phyloP scores from a whole-genome alignment of 2,797 vertebrate genomes.

The Crossoptilon crossoptilon region DNA sequence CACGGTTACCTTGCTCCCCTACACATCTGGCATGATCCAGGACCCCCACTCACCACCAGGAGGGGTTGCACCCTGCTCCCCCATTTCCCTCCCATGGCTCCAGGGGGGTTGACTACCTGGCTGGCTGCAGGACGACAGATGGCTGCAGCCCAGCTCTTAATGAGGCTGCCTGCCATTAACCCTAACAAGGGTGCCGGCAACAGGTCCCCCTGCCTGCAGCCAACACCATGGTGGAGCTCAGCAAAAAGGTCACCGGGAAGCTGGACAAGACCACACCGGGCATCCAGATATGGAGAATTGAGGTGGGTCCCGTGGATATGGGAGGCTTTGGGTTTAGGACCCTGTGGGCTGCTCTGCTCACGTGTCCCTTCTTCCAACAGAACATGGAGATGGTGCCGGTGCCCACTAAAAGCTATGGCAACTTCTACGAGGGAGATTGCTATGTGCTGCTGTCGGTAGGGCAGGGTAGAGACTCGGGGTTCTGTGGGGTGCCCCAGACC shows the following conservation, averaged over 20 bases:
- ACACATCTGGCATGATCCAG: fast-evolving
- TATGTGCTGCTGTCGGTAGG: slow-evolving; percentile 87
- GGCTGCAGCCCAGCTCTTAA: neutral
- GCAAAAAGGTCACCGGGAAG: slow-evolving; percentile 77
- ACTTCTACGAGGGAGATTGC: slow-evolving; percentile 88
- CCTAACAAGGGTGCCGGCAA: neutral
- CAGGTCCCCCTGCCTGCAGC: slow-evolving; percentile 3
- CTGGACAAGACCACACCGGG: slow-evolving; percentile 87
- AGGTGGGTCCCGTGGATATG: slow-evolving; percentile 77
- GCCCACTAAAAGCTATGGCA: slow-evolving; percentile 82
- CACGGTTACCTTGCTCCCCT: fast-evolving
- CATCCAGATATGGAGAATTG: slow-evolving; percentile 91
- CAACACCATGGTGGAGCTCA: slow-evolving; percentile 83
- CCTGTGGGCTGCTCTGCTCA: neutral
- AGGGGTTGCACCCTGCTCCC: neutral
- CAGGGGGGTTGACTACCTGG: fast-evolving
- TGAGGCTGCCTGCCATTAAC: neutral
- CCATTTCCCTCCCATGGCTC: fast-evolving
- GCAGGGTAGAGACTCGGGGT: fast-evolving
- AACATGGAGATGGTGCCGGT: slow-evolving; percentile 88
- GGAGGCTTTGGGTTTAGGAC: neutral
- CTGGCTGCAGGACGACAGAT: neutral
- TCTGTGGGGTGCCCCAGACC: neutral
- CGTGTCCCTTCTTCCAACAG: slow-evolving; percentile 62
- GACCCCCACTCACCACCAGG: neutral